A percentile compares a stretch with the other conserved stretches of the same genome.
These are phyloP conservation scores for Epirrhoe alternata DNA, from an alignment of 2,888 invertebrate species.

Conservation along the genomic window DNA sequence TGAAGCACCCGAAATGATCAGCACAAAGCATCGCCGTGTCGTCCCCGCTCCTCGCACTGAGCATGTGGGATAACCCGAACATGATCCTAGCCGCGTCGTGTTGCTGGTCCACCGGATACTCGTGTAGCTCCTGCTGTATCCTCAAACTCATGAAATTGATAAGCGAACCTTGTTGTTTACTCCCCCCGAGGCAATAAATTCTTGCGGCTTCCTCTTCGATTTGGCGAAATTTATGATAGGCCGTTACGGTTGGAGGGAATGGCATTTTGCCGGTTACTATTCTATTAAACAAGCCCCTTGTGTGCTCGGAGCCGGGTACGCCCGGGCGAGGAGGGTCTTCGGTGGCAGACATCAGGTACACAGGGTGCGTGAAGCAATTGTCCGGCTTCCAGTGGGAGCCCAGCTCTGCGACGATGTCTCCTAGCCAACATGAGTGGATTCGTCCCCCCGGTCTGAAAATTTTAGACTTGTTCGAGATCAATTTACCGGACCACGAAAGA, in stretches of 20 bases:
- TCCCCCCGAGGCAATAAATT: slow-evolving; percentile 86
- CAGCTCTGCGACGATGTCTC: slow-evolving; percentile 91
- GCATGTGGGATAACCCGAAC: slow-evolving; percentile 87
- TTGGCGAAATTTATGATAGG: slow-evolving; percentile 87
- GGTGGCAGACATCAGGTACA: slow-evolving; percentile 86
- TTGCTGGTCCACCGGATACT: slow-evolving; percentile 87
- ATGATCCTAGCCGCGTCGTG: slow-evolving; percentile 88
- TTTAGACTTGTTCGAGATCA: neutral
- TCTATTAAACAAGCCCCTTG: slow-evolving; percentile 86
- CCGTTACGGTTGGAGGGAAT: slow-evolving; percentile 84
- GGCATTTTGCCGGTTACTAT: slow-evolving; percentile 87
- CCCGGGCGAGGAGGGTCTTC: slow-evolving; percentile 86
- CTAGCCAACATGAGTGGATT: slow-evolving; percentile 90
- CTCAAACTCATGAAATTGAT: slow-evolving; percentile 87
- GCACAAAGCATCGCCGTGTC: slow-evolving; percentile 80
- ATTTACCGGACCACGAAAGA: neutral
- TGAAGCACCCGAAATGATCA: slow-evolving; percentile 72
- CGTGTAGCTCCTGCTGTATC: slow-evolving; percentile 88
- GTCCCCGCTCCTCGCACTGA: slow-evolving; percentile 87
- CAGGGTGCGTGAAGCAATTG: slow-evolving; percentile 74
- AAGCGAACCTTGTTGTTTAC: slow-evolving; percentile 86
- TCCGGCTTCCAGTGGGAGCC: slow-evolving; percentile 89
- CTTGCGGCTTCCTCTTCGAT: slow-evolving; percentile 87
- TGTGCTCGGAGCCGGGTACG: slow-evolving; percentile 77
- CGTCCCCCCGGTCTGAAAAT: slow-evolving; percentile 89